These are phyloP conservation scores for Argyrosomus japonicus DNA, from an alignment of 2,113 vertebrate species.

Conservation along the genomic window DNA sequence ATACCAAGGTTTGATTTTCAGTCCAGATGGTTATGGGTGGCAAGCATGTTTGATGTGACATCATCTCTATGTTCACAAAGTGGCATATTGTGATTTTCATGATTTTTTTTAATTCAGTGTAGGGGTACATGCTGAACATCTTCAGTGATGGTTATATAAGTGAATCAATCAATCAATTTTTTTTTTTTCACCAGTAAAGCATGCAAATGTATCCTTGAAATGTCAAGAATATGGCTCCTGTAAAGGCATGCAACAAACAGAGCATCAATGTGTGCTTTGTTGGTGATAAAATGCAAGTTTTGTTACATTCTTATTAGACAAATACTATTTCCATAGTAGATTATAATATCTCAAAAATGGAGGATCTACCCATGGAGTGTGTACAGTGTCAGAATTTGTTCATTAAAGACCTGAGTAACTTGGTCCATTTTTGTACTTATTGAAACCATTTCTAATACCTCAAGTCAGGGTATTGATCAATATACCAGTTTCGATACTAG, in stretches of 20 bases:
- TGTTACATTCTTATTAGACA: not conserved
- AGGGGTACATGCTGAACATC: not conserved
- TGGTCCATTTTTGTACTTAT: not conserved
- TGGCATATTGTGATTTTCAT: not conserved
- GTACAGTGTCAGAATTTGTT: not conserved
- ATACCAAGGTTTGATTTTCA: not conserved
- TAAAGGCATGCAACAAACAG: not conserved
- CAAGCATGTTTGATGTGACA: slow-evolving; percentile 6
- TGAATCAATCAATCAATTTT: not conserved
- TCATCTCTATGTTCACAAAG: no score
- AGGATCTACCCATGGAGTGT: not conserved
- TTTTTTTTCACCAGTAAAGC: not conserved
- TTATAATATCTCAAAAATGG: not conserved
- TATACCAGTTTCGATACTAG: not conserved
- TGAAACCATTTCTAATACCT: not conserved
- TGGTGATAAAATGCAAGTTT: not conserved
- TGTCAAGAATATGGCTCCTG: not conserved
- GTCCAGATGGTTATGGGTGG: slow-evolving; percentile 40
- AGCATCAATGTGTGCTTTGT: not conserved
- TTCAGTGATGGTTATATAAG: not conserved
- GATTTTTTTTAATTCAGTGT: not conserved
- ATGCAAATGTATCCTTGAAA: not conserved
- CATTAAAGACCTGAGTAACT: not conserved
- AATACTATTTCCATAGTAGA: not conserved
- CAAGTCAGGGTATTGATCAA: not conserved